Evolutionary conservation across 2,113 vertebrate species (phyloP).

Genomic region (Phrynocephalus versicolor): DNA sequence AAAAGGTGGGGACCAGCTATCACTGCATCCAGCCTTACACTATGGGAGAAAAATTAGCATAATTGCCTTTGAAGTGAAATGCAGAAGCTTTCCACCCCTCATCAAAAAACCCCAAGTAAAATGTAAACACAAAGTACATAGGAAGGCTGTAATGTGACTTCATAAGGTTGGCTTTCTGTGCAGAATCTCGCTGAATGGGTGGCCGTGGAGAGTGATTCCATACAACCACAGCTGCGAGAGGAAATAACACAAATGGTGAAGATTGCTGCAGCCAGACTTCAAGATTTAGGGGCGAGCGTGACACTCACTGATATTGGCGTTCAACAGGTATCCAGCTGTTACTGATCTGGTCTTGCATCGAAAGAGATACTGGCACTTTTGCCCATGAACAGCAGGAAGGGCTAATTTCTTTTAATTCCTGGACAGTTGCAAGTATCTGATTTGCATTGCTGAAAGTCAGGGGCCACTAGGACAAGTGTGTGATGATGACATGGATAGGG

Average conservation of each 20-base stretch:
- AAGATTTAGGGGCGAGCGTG: slow-evolving; percentile 79
- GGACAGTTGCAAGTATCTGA: not conserved
- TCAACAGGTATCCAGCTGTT: slow-evolving; percentile 77
- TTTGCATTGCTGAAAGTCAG: not conserved
- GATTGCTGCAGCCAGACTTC: slow-evolving; percentile 75
- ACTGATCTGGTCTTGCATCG: not conserved
- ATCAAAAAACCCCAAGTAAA: not conserved
- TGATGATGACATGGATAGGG: not conserved
- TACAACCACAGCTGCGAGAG: slow-evolving; percentile 76
- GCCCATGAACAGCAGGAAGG: too few relatives aligned
- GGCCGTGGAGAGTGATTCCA: slow-evolving; percentile 86
- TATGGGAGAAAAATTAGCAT: not conserved
- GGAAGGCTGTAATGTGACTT: not conserved
- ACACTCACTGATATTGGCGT: slow-evolving; percentile 73
- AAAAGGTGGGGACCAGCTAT: not conserved
- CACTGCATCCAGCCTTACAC: not conserved
- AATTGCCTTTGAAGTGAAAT: not conserved
- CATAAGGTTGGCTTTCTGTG: not conserved
- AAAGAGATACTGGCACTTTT: not conserved
- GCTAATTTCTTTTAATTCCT: not conserved
- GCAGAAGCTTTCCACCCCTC: not conserved
- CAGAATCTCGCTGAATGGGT: slow-evolving; percentile 88
- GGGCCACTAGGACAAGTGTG: not conserved
- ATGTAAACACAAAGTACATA: not conserved
- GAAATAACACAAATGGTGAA: slow-evolving; percentile 83